A percentile compares a stretch with the other conserved stretches of the same genome.
phyloP scores from a whole-genome alignment of 2,888 invertebrate genomes.

The Sericinus montela region DNA sequence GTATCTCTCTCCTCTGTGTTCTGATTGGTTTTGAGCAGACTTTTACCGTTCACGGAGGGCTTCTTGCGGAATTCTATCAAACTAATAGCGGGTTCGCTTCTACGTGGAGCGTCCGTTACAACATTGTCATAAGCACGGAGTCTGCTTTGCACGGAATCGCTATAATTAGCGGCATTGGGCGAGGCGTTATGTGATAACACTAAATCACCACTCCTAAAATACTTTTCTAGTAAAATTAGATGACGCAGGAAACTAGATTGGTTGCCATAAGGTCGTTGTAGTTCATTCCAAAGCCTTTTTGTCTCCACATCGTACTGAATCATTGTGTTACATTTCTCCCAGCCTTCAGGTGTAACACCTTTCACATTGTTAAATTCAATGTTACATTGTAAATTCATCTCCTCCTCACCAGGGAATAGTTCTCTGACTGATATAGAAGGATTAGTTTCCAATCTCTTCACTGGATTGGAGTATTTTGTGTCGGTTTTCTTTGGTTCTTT shows the following conservation, averaged over 20 bases:
- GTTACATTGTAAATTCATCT: constrained; percentile 86
- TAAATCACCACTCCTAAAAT: constrained; percentile 89
- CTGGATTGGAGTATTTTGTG: constrained; percentile 77
- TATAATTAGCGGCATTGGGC: constrained; percentile 86
- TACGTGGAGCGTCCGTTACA: constrained; percentile 45
- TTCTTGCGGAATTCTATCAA: constrained; percentile 69
- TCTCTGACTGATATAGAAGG: constrained; percentile 91
- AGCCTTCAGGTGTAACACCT: constrained; percentile 88
- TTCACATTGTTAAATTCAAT: constrained; percentile 86
- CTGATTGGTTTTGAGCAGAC: constrained; percentile 63
- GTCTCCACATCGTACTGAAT: constrained; percentile 92
- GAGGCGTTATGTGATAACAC: constrained; percentile 86
- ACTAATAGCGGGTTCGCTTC: constrained; percentile 52
- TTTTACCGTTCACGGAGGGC: constrained; percentile 63
- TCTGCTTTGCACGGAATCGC: constrained; percentile 88
- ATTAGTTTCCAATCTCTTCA: constrained; percentile 85
- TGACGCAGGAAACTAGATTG: constrained; percentile 92
- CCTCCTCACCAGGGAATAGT: constrained; percentile 90
- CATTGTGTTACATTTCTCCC: constrained; percentile 89
- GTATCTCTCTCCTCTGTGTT: constrained; percentile 46
- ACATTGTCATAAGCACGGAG: constrained; percentile 87
- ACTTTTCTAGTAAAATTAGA: constrained; percentile 89
- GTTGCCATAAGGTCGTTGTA: constrained; percentile 92
- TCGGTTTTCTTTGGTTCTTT: constrained; percentile 69
- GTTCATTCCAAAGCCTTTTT: constrained; percentile 87